Base-by-base conservation (phyloP, 1,140 invertebrate genomes). In the Hyles euphorbiae region DNA sequence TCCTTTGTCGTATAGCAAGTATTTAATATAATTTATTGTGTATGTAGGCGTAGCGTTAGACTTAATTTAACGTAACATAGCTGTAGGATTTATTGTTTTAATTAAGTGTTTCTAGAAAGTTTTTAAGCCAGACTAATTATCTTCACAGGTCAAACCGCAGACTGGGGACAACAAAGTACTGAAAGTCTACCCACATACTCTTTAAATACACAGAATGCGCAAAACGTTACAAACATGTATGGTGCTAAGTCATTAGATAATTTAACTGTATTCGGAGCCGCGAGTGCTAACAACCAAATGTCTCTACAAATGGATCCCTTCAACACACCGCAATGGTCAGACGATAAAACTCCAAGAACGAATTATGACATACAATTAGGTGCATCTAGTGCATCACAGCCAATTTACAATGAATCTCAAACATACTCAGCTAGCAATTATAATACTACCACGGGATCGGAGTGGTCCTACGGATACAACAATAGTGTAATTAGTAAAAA, bases 161-260 rank as follows among this genome's bases (percentile, higher is more conserved):
- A 81, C 12, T 88, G 83, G 85, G 80, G 76, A 2, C 77, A 83
- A 34, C 76, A 76, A 11, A 87, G 76, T 46, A 72, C 76, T 57
- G 86, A 88, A 65, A 87, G 77, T 55, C 59, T 88, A 1, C 81
- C 83, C 33, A 68, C 72, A 3, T 74, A 71, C 12, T 63, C 72
- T 4, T 50, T 63, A n/a, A 68, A 65, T 36, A 53, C 72, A 0
- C 64, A 68, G 46, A 66, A 63, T 33, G 10, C 56, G 3, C 74
- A 71, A 52, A 75, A 12, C 9, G 60, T 65, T 5, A 34, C 72
- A 5, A 81, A 75, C 63, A 63, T 88, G 33, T 81, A 80, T 33
- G 82, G 81, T 68, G 82, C 85, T 64, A 87, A 81, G 60, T 88
- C 85, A 6, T 57, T 88, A 49, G 85, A 88, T 40, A 81, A 74